phyloP scores from a whole-genome alignment of 2,113 vertebrate genomes.

The Equus przewalskii region DNA sequence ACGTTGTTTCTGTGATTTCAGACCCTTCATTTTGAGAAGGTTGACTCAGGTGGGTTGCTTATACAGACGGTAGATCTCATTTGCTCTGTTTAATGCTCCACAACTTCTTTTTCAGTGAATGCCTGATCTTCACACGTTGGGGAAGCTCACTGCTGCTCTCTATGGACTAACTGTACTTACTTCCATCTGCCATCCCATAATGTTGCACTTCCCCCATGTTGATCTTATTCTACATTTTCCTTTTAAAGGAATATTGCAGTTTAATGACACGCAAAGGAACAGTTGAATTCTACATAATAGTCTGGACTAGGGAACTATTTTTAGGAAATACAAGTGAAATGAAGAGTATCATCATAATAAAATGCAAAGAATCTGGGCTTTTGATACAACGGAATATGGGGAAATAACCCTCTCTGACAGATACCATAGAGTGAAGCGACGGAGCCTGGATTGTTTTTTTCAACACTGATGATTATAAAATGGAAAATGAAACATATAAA shows the following conservation, averaged over 20 bases:
- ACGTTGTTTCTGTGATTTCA: neutral
- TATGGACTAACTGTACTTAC: neutral
- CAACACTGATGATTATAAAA: neutral
- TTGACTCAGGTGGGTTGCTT: neutral
- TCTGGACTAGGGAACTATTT: neutral
- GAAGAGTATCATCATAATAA: neutral
- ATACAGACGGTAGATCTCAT: neutral
- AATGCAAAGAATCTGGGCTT: neutral
- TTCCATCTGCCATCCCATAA: neutral
- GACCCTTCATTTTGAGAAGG: neutral
- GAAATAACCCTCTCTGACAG: neutral
- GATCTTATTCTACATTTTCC: neutral
- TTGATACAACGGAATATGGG: neutral
- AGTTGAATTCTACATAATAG: neutral
- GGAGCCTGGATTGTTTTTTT: neutral
- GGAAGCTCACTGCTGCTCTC: neutral
- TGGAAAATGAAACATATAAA: neutral
- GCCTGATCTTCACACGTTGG: neutral
- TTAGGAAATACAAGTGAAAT: slow-evolving; percentile 7
- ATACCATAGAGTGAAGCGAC: neutral
- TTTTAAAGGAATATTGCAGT: neutral
- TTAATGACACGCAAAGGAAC: neutral
- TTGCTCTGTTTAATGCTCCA: neutral
- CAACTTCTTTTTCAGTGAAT: neutral
- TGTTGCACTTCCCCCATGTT: accelerated